Evolutionary conservation across 2,888 invertebrate species (phyloP).

Genomic region (Spisula solida): DNA sequence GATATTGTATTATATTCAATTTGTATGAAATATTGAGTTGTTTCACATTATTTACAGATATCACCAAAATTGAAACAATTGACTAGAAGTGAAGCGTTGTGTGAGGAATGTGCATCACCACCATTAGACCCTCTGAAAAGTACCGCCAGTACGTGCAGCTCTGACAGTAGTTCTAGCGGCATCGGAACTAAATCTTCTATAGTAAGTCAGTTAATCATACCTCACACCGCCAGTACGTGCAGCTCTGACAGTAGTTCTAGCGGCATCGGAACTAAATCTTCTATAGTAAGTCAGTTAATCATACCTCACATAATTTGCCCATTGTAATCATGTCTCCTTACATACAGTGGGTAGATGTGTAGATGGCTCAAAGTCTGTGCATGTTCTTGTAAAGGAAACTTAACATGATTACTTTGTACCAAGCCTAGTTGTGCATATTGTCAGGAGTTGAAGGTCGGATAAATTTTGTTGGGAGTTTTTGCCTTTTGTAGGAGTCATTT

Average conservation of each 20-base stretch:
- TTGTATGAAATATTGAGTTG: not conserved
- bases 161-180: conserved; percentile 71
- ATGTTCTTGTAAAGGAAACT: too few species aligned
- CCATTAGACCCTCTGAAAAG: conserved; percentile 81
- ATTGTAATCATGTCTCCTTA: too few species aligned
- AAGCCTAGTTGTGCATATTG: too few species aligned
- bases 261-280: conserved; percentile 70
- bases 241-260: conserved; percentile 71
- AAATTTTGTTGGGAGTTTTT: too few species aligned
- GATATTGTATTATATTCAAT: too few species aligned
- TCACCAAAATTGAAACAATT: conserved; percentile 86
- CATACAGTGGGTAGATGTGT: too few species aligned
- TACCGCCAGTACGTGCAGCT: conserved; percentile 69
- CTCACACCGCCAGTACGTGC: conserved; percentile 70
- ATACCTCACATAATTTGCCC: too few species aligned
- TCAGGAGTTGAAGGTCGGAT: too few species aligned
- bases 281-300: conserved; percentile 42
- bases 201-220: too few species aligned
- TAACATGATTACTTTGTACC: too few species aligned
- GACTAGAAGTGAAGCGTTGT: conserved; percentile 96
- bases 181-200: conserved; percentile 68
- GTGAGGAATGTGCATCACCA: conserved; percentile 92
- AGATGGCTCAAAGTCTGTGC: too few species aligned
- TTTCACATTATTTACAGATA: conserved; percentile 61
- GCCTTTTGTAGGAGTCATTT: too few species aligned